Base-by-base conservation (phyloP, 1,140 invertebrate species). In the Reticulitermes speratus region DNA sequence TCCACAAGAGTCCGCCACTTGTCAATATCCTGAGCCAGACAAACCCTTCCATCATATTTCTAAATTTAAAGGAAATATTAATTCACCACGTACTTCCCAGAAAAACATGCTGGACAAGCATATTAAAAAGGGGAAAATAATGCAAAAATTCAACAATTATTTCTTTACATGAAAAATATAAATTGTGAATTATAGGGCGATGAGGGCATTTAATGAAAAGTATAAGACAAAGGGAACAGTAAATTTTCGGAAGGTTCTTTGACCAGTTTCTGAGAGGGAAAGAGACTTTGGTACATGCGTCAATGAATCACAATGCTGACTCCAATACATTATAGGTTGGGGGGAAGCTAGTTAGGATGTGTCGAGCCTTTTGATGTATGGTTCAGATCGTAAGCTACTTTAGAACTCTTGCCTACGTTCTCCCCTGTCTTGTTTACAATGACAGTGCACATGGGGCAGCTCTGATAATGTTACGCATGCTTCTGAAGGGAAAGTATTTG, bases 331-430 rank as follows among this genome's bases (percentile, higher is more conserved):
- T 75, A 75, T 25, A 30, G n/a, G 52, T 55, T 21, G 6, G 65
- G n/a, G n/a, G 65, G 65, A 30, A 75, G 65, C 65, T 30, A 75
- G 65, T 75, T 75, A 75, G n/a, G 65, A 75, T 75, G 65, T 75
- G 65, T 75, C 65, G 65, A 75, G n/a, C 25, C 65, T 75, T 75
- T 75, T 75, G 65, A 75, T 75, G 65, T 75, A 75, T 75, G 65
- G 65, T 6, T 0, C n/a, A 30, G 25, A 75, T 75, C 25, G 1
- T 75, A 75, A 75, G 65, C 65, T 75, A 75, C 25, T 75, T 75
- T 75, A 75, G n/a, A 75, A 75, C 65, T 25, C 65, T 75, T 75
- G n/a, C 25, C 65, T 25, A 75, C n/a, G 65, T 25, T 75, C 65
- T 30, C 65, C 65, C n/a, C n/a, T 14, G 25, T 30, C 65, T 75